phyloP scores from a whole-genome alignment of 2,113 vertebrate genomes.

The Oostethus manadensis region DNA sequence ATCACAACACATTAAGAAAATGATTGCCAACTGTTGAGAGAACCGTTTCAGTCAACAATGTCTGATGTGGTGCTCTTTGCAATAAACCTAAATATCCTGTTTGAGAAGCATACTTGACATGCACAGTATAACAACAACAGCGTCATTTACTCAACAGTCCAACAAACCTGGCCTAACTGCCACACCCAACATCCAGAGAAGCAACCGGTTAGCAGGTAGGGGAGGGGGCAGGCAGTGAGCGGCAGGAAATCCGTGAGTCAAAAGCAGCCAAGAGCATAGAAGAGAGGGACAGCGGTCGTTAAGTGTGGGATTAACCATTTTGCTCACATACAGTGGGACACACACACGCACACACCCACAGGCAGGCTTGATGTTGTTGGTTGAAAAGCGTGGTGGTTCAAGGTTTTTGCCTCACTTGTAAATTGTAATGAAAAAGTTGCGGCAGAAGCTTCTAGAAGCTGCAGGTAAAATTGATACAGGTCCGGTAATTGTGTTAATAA shows the following conservation, averaged over 20 bases:
- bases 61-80: slow-evolving; percentile 39
- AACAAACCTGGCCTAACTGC: slow-evolving; percentile 79
- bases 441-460: no score
- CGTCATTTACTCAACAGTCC: slow-evolving; percentile 18
- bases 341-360: background rate
- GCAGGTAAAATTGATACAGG: no score
- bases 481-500: no score
- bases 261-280: slow-evolving; percentile 38
- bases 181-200: slow-evolving; percentile 63
- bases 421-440: no score
- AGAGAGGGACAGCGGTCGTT: slow-evolving; percentile 68
- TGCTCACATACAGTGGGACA: slow-evolving; percentile 3
- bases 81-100: no score
- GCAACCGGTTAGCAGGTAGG: slow-evolving; percentile 43
- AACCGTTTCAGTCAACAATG: slow-evolving; percentile 34
- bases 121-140: no score
- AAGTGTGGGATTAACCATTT: slow-evolving; percentile 46
- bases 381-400: background rate
- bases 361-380: background rate
- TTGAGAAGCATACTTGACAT: no score
- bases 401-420: background rate
- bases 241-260: slow-evolving; percentile 59
- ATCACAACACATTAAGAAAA: slow-evolving; percentile 36
- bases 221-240: slow-evolving; percentile 38
- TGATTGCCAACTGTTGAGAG: slow-evolving; percentile 33